A percentile compares a stretch with the other conserved stretches of the same genome.
These are phyloP conservation scores for Melikaiella ostensackeni DNA, from an alignment of 2,888 invertebrate genomes.

Conservation along the genomic window DNA sequence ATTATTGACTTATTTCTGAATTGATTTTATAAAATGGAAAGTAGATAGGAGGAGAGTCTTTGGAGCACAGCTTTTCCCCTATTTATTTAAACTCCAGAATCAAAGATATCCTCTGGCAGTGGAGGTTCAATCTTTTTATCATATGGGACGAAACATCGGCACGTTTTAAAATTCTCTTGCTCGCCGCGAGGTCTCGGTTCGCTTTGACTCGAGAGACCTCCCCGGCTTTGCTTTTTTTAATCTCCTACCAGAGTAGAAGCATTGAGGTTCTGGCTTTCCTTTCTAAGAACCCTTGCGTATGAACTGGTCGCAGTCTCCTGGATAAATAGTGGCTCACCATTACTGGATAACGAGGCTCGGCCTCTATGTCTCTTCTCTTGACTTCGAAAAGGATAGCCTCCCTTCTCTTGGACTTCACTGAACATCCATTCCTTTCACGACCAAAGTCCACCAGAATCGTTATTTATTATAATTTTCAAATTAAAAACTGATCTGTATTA, in stretches of 20 bases:
- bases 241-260: slow-evolving; percentile 21
- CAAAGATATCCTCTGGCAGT: slow-evolving; percentile 9
- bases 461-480: background rate
- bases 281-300: slow-evolving; percentile 49
- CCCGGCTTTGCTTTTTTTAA: slow-evolving; percentile 27
- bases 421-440: background rate
- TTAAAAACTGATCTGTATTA: background rate
- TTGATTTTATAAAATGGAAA: background rate
- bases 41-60: background rate
- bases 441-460: background rate
- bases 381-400: slow-evolving; percentile 21
- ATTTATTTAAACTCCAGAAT: slow-evolving; percentile 12
- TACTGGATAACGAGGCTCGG: slow-evolving; percentile 63
- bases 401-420: background rate
- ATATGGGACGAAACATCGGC: slow-evolving; percentile 33
- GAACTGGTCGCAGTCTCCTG: slow-evolving; percentile 43
- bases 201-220: slow-evolving; percentile 34
- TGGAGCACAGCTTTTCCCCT: background rate
- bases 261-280: slow-evolving; percentile 51
- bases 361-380: slow-evolving; percentile 16
- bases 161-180: slow-evolving; percentile 27
- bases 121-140: slow-evolving; percentile 23
- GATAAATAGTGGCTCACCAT: slow-evolving; percentile 65
- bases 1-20: background rate
- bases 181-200: slow-evolving; percentile 15